Evolutionary conservation across 2,113 vertebrate genomes (phyloP).

Genomic region (Salvelinus namaycush): DNA sequence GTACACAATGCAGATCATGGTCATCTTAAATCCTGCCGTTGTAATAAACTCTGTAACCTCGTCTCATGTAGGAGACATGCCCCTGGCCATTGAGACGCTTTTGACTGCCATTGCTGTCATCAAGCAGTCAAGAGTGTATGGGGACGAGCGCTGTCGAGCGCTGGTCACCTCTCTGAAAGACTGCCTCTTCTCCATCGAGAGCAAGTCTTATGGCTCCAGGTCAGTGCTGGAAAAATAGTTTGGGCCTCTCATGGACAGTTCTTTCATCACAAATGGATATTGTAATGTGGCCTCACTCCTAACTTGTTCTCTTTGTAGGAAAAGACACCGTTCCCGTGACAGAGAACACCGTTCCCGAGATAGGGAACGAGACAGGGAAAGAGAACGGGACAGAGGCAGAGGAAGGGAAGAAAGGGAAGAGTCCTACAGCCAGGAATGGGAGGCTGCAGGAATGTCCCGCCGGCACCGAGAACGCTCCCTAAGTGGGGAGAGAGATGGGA

Average conservation of each 20-base stretch:
- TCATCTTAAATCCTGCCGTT: not conserved
- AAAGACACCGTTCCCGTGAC: constrained; percentile 56
- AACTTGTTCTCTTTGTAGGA: constrained; percentile 33
- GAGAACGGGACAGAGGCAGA: constrained; percentile 47
- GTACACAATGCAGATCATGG: not conserved
- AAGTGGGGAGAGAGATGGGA: constrained; percentile 56
- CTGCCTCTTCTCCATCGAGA: constrained; percentile 92
- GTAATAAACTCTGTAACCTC: not conserved
- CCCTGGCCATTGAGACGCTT: constrained; percentile 89
- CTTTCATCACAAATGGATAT: not conserved
- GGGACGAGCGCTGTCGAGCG: constrained; percentile 87
- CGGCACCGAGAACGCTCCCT: constrained; percentile 64
- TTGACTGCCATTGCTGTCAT: constrained; percentile 93
- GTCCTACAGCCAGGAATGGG: constrained; percentile 48
- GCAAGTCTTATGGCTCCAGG: constrained; percentile 82
- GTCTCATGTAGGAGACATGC: constrained; percentile 80
- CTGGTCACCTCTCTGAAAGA: constrained; percentile 93
- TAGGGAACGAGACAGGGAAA: constrained; percentile 28
- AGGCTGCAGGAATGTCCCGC: constrained; percentile 51
- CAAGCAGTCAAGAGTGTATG: constrained; percentile 91
- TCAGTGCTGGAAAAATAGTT: constrained; percentile 18
- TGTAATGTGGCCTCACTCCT: not conserved
- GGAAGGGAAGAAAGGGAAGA: constrained; percentile 54
- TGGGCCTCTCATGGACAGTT: too few relatives aligned
- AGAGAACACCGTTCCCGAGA: constrained; percentile 20